Conservation (phyloP, 2,888 invertebrate genomes). For the Alitta virens region DNA sequence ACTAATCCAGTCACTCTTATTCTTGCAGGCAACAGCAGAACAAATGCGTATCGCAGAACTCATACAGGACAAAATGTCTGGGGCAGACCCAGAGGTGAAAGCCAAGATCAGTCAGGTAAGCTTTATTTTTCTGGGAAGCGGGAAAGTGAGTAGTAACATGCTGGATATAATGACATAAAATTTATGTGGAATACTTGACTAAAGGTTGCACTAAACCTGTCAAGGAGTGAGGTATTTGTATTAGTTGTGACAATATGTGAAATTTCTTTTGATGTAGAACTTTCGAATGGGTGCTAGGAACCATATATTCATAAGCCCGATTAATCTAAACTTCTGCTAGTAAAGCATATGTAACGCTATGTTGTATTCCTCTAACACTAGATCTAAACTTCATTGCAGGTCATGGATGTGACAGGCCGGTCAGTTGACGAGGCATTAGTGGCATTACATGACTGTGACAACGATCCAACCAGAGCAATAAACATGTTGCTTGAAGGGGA, state of each 20-base stretch:
- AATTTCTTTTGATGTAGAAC: background rate
- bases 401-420: conserved; percentile 87
- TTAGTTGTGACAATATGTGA: no score
- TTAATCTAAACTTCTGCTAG: background rate
- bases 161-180: no score
- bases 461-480: conserved; percentile 80
- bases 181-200: background rate
- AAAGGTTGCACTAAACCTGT: no score
- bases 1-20: no score
- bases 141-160: no score
- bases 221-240: no score
- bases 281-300: background rate
- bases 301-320: background rate
- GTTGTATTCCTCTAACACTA: no score
- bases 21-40: conserved; percentile 74
- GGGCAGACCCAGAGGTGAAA: conserved; percentile 65
- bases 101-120: conserved; percentile 64
- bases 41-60: conserved; percentile 82
- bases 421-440: conserved; percentile 88
- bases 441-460: conserved; percentile 89
- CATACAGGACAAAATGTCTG: conserved; percentile 65
- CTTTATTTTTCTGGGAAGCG: background rate
- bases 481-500: conserved; percentile 77
- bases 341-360: background rate
- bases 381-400: no score